Conservation (phyloP, 1,140 invertebrate genomes). For the Temnothorax curvispinosus region DNA sequence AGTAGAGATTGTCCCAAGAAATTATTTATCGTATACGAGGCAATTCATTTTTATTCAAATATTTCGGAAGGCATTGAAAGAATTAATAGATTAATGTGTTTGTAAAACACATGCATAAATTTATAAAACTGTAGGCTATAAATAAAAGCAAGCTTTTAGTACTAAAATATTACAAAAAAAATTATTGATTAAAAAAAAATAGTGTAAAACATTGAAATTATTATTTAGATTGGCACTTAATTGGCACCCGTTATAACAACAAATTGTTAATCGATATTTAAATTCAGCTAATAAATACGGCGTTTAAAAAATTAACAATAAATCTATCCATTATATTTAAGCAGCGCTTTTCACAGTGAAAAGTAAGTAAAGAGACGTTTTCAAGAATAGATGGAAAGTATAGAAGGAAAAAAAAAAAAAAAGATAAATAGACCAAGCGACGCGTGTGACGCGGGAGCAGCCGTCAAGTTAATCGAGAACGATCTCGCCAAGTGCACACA, state of each 20-base stretch:
- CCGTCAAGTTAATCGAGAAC: neutral
- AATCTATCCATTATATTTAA: neutral
- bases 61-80: neutral
- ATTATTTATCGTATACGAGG: neutral
- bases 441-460: neutral
- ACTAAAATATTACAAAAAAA: neutral
- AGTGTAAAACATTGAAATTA: neutral
- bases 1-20: neutral
- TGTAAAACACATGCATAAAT: neutral
- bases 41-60: neutral
- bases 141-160: neutral
- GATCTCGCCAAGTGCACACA: neutral
- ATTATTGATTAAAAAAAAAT: neutral
- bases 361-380: neutral
- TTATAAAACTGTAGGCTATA: neutral
- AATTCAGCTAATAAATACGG: neutral
- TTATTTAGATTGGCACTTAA: neutral
- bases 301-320: neutral
- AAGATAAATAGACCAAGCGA: neutral
- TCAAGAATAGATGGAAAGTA: neutral
- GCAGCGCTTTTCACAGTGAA: neutral
- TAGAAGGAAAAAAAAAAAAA: neutral
- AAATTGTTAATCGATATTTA: neutral
- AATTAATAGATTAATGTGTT: too few relatives aligned
- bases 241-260: neutral